Evolutionary conservation across 1,140 invertebrate species (phyloP), one percentile per base, ranked within the genome.

Genomic region (Homalodisca vitripennis): DNA sequence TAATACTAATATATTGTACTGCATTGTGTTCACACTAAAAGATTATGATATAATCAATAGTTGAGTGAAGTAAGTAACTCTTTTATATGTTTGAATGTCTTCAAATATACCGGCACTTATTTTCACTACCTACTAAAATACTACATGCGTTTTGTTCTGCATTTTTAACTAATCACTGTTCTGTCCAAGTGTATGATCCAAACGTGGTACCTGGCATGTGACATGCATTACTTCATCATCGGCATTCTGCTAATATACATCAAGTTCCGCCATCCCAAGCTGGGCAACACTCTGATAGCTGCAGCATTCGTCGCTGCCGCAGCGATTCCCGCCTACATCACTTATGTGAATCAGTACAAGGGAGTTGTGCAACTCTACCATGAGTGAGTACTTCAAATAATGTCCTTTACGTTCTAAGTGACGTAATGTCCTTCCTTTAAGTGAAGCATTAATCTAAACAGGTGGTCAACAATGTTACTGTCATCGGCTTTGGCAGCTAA

Each of bases 131-230:
- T n/a, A n/a, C n/a, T n/a, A n/a, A n/a, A n/a, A n/a, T n/a, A n/a
- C n/a, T n/a, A n/a, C n/a, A n/a, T n/a, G n/a, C n/a, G n/a, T n/a
- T n/a, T n/a, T n/a, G n/a, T n/a, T n/a, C n/a, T n/a, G n/a, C n/a
- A n/a, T n/a, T n/a, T n/a, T n/a, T n/a, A n/a, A n/a, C n/a, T n/a
- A n/a, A n/a, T n/a, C n/a, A n/a, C n/a, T n/a, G n/a, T n/a, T n/a
- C n/a, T n/a, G n/a, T 81, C 81, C 6, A 74, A 86, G 84, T 86
- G 84, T 71, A 75, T 85, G 32, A 76, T 77, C 14, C 82, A 84
- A 66, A 75, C 82, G 0, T 86, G 84, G 84, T 85, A 85, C 64
- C 70, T 85, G 17, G 77, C 83, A 0, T 80, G 82, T 0, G 83
- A 85, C 66, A 80, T 84, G 47, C 84, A 85, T 32, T 76, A 84